A percentile compares a stretch with the other conserved stretches of the same genome.
These are phyloP conservation scores for Dolichotis patagonum DNA, from an alignment of 2,113 vertebrate genomes.

Conservation along the genomic window DNA sequence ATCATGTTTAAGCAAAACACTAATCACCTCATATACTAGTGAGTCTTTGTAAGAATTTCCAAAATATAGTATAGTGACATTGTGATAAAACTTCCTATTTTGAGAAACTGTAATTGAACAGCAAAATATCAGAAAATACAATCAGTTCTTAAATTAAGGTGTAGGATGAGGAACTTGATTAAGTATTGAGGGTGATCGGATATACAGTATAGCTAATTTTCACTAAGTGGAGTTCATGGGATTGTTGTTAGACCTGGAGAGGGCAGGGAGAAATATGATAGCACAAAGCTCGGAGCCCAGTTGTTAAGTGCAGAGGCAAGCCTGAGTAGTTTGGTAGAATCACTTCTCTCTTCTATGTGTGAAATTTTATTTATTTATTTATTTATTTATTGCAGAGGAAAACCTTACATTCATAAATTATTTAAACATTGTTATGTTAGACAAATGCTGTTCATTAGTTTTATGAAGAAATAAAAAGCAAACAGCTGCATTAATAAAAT, in stretches of 20 bases:
- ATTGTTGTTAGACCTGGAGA: neutral
- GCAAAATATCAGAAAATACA: neutral
- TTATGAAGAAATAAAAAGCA: neutral
- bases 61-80: constrained; percentile 12
- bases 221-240: neutral
- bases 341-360: neutral
- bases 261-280: neutral
- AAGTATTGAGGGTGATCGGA: neutral
- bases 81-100: constrained; percentile 22
- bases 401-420: neutral
- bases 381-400: constrained; percentile 36
- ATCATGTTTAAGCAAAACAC: constrained; percentile 70
- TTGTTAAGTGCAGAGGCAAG: neutral
- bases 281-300: neutral
- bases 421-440: neutral
- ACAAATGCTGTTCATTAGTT: neutral
- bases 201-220: too few relatives aligned
- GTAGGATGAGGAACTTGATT: neutral
- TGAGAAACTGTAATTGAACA: constrained; percentile 26
- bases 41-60: neutral
- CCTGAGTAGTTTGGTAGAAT: neutral
- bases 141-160: neutral
- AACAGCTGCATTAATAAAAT: neutral
- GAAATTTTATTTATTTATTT: constrained; percentile 12
- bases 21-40: constrained; percentile 41